Percentiles rank a stretch among this genome's conserved stretches.
phyloP scores from a whole-genome alignment of 2,888 invertebrate species.

The Cheilosia pagana region DNA sequence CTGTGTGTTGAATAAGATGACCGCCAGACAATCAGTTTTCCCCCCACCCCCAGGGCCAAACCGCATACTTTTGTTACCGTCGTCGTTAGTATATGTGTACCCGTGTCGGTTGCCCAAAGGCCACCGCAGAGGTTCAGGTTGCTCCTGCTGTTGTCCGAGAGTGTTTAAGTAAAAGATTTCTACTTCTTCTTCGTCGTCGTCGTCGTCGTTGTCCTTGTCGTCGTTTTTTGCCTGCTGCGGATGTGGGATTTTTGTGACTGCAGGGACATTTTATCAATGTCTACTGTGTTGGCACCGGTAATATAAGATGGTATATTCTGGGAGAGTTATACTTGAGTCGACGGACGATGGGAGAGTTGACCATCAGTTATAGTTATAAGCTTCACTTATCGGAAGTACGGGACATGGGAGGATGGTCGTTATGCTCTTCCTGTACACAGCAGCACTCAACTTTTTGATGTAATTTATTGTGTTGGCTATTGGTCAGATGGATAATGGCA shows the following conservation, averaged over 20 bases:
- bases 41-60: slow-evolving; percentile 35
- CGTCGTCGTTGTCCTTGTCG: slow-evolving; percentile 19
- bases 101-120: slow-evolving; percentile 49
- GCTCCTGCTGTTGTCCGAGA: slow-evolving; percentile 64
- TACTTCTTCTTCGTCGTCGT: slow-evolving; percentile 38
- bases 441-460: slow-evolving; percentile 74
- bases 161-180: slow-evolving; percentile 74
- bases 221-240: slow-evolving; percentile 63
- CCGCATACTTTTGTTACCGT: slow-evolving; percentile 75
- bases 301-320: slow-evolving; percentile 73
- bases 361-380: slow-evolving; percentile 75
- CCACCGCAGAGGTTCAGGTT: slow-evolving; percentile 70
- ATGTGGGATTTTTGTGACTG: slow-evolving; percentile 73
- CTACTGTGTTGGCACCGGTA: slow-evolving; percentile 75
- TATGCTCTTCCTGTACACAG: slow-evolving; percentile 67
- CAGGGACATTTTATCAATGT: slow-evolving; percentile 75
- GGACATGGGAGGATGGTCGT: slow-evolving; percentile 46
- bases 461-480: slow-evolving; percentile 72
- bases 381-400: slow-evolving; percentile 68
- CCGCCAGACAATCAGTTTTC: slow-evolving; percentile 73
- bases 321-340: slow-evolving; percentile 64
- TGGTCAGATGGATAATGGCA: slow-evolving; percentile 47
- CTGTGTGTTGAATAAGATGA: slow-evolving; percentile 73
- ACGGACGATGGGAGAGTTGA: slow-evolving; percentile 69
- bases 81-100: slow-evolving; percentile 19